Base-by-base conservation (phyloP, 2,797 vertebrate species). In the Neosalanx taihuensis region DNA sequence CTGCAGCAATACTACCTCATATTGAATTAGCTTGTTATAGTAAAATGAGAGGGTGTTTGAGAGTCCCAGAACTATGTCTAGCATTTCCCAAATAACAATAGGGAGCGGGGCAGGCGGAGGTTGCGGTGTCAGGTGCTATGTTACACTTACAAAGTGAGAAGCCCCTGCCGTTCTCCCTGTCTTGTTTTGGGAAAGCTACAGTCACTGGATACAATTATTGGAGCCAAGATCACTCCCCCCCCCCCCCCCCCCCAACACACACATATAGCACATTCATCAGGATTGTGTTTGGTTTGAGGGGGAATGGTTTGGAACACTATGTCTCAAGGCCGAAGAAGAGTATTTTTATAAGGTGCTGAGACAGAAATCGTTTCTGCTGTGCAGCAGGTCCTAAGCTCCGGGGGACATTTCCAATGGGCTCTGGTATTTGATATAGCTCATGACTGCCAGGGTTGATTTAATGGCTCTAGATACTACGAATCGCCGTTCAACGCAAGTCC, bases 11-110 rank as follows among this genome's bases (percentile, higher is more conserved):
- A 83, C 89, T 76, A 86, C 62, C 74, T 70, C 78, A 81, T 84
- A 86, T 84, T 86, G 76, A 87, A 86, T 81, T 64, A 73, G 73
- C 81, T 71, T 89, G 88, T 90, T 88, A 83, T 85, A 80, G 87
- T 88, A 85, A 90, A 77, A 83, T 15, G 84, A 89, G 85, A 67
- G 41, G 56, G 58, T 80, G 71, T 87, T 86, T 86, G 77, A 89
- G 84, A 72, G 80, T 75, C 73, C 71, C 72, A 79, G 80, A 86
- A 89, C 81, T 84, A 76, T 86, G 79, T 85, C 81, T 71, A 78
- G 71, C 75, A 84, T 88, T 90, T 85, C 78, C 83, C 70, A 79
- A 84, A 87, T 84, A 83, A 85, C 82, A 82, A 78, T 72, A 81
- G 72, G 71, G 76, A 59, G 72, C 72, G 66, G 70, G 67, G 73